Evolutionary conservation across 2,888 invertebrate genomes (phyloP), one percentile per base, ranked within the genome.

Genomic region (Junonia oenone): DNA sequence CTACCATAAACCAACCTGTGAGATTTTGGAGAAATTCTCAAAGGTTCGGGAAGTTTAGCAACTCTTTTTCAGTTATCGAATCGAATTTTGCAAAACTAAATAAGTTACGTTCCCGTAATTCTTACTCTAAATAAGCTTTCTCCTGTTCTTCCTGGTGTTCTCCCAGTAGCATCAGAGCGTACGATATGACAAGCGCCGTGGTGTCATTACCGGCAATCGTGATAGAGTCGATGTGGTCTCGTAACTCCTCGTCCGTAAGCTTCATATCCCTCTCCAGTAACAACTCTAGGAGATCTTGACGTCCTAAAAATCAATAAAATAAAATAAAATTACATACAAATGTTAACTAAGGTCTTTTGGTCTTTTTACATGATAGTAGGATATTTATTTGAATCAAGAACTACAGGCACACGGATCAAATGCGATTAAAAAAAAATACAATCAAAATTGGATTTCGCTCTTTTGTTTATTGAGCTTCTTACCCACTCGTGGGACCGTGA

Each of bases 201-300:
- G 91, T 91, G 63, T 91, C 88, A 65, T 90, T 88, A 54, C 92
- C 92, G 17, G 92, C 92, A 27, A 92, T 88, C 58, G 92, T 91
- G 68, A 93, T 91, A 0, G 92, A 92, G 65, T 92, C 91, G 4
- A 93, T 92, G 74, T 93, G 92, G 61, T 93, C 91, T 13, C 91
- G 73, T 1, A 93, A 73, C 62, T 93, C 91, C 54, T 89, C 80
- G 64, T 92, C 82, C 0, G 91, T 91, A 46, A 92, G 91, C 56
- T 88, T 82, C 2, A 78, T 81, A 53, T 90, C 90, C 35, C 83
- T 75, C 5, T 84, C 84, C 33, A 91, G 86, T 14, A 66, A 43
- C 51, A 66, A 6, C 8, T 66, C 66, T 13, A 66, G 35, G 15
- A 58, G 55, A 49, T 58, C 58, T 31, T 29, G 43, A 2, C 54